Conservation (phyloP, 1,140 invertebrate genomes). For the Papilio glaucus region DNA sequence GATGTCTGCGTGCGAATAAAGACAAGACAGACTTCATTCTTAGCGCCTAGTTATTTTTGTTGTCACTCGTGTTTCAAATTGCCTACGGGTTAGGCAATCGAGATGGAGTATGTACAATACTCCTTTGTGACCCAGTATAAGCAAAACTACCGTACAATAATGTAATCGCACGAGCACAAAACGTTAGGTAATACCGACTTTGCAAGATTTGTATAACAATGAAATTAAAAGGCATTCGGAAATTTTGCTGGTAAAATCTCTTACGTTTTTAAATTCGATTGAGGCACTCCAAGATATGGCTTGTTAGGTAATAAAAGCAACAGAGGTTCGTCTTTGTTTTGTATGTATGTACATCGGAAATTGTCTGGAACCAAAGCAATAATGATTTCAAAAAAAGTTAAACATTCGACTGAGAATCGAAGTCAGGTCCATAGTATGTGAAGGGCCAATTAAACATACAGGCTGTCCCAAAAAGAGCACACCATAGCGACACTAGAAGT, state of each 20-base stretch:
- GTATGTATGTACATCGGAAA: no score
- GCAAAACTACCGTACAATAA: constrained; percentile 22
- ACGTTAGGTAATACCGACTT: constrained; percentile 12
- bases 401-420: no score
- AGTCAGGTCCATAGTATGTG: no score
- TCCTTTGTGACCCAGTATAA: constrained; percentile 22
- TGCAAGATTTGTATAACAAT: constrained; percentile 27
- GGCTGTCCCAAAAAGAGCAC: no score
- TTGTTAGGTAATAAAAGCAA: not conserved
- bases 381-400: no score
- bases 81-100: not conserved
- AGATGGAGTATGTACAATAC: constrained; percentile 22
- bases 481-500: no score
- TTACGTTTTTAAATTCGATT: not conserved
- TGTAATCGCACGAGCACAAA: constrained; percentile 24
- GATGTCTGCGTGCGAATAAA: constrained; percentile 7
- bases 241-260: not conserved
- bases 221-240: constrained; percentile 17
- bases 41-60: constrained; percentile 15
- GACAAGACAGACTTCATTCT: not conserved
- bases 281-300: not conserved
- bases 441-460: no score
- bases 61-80: constrained; percentile 4
- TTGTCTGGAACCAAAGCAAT: no score
- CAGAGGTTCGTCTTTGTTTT: not conserved